Conservation (phyloP, 2,797 vertebrate species). For the Eulemur mongoz region DNA sequence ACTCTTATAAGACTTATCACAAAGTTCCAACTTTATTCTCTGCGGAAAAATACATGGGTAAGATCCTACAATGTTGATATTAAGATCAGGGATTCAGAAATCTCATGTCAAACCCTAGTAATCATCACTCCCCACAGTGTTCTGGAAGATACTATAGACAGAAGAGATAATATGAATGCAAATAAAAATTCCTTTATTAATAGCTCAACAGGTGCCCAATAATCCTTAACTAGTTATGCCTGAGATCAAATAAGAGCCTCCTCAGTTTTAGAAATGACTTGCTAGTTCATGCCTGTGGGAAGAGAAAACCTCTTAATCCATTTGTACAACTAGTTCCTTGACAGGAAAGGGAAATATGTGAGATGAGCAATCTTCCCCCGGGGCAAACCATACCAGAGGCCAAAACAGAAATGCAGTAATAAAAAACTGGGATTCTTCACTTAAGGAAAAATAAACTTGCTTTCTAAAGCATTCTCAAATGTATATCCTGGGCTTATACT, state of each 20-base stretch:
- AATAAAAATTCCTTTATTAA: background rate
- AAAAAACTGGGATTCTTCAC: background rate
- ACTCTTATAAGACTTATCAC: background rate
- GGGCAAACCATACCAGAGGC: background rate
- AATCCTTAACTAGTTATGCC: background rate
- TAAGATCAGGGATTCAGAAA: background rate
- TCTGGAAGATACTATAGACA: background rate
- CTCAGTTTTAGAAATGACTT: background rate
- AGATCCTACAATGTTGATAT: background rate
- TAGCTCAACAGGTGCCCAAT: background rate
- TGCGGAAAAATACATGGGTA: background rate
- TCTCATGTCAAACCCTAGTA: background rate
- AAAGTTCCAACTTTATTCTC: background rate
- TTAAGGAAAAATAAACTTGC: slow-evolving; percentile 7
- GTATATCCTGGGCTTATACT: background rate
- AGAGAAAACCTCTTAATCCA: background rate
- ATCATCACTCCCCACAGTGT: background rate
- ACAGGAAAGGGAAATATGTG: background rate
- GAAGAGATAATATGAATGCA: background rate
- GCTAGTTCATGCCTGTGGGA: background rate
- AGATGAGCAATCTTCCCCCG: background rate
- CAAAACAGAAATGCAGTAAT: background rate
- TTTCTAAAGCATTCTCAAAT: background rate
- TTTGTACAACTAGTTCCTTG: background rate
- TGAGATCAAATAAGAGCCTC: background rate